These are phyloP conservation scores for Thelaira solivaga DNA, from an alignment of 2,888 invertebrate genomes.

Conservation along the genomic window DNA sequence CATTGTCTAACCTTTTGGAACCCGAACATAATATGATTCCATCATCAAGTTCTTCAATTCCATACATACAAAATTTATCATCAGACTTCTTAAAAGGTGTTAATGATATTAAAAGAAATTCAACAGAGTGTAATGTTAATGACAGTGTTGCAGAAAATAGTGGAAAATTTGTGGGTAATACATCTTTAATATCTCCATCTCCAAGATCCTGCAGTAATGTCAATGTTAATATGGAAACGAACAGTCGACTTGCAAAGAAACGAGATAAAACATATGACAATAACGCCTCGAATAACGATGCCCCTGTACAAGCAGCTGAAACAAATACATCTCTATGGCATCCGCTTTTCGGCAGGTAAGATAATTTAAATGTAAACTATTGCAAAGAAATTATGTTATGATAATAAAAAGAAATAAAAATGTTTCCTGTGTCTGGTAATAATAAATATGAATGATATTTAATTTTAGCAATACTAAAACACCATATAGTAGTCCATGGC, in stretches of 20 bases:
- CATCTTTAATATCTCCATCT: neutral
- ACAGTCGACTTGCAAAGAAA: conserved; percentile 77
- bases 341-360: conserved; percentile 90
- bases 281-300: conserved; percentile 1
- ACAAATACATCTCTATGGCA: conserved; percentile 87
- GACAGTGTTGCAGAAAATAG: neutral
- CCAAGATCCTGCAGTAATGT: conserved; percentile 5
- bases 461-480: conserved; percentile 73
- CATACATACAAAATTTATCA: conserved; percentile 66
- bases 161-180: neutral
- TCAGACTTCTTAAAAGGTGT: conserved; percentile 57
- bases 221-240: conserved; percentile 5
- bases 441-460: neutral
- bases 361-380: neutral
- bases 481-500: conserved; percentile 79
- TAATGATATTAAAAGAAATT: conserved; percentile 10
- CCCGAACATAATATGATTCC: conserved; percentile 72
- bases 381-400: neutral
- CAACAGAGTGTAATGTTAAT: neutral
- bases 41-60: conserved; percentile 21
- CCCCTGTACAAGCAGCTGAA: conserved; percentile 72
- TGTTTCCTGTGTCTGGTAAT: no score
- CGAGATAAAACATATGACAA: conserved; percentile 75
- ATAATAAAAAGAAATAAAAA: neutral
- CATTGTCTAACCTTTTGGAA: conserved; percentile 81